Conservation (phyloP, 2,113 vertebrate genomes). For the Triplophysa rosa region DNA sequence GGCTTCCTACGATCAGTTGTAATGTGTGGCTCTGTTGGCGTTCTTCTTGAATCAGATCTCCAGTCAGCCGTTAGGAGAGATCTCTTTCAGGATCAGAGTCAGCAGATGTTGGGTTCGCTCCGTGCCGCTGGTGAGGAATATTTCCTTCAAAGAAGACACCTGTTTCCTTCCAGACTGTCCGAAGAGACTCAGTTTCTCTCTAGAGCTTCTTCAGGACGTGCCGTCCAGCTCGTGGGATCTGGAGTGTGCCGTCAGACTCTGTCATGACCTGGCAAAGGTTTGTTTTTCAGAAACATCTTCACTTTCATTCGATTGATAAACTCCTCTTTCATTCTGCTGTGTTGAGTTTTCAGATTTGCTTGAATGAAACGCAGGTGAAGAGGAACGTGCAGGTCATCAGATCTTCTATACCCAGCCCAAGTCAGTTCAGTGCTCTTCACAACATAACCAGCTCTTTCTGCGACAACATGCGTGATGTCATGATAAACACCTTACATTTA, state of each 20-base stretch:
- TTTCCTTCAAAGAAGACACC: slow-evolving; percentile 61
- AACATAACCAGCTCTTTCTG: no score
- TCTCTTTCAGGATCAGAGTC: slow-evolving; percentile 61
- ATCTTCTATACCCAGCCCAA: slow-evolving; percentile 51
- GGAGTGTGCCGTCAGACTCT: slow-evolving; percentile 65
- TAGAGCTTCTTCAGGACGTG: slow-evolving; percentile 65
- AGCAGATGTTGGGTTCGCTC: slow-evolving; percentile 59
- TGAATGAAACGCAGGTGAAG: slow-evolving; percentile 66
- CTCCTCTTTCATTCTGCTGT: not conserved
- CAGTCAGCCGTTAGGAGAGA: slow-evolving; percentile 23
- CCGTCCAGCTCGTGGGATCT: slow-evolving; percentile 69
- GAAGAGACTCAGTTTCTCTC: slow-evolving; percentile 71
- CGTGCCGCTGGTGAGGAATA: slow-evolving; percentile 42
- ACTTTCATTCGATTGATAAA: not conserved
- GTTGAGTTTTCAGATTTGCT: slow-evolving; percentile 8
- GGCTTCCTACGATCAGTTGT: no score
- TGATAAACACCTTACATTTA: no score
- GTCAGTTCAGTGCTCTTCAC: slow-evolving; percentile 64
- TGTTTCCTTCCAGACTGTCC: slow-evolving; percentile 59
- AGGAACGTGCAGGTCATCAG: slow-evolving; percentile 66
- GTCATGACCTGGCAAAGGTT: not conserved
- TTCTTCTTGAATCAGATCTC: slow-evolving; percentile 62
- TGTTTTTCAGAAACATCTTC: not conserved
- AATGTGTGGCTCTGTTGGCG: no score
- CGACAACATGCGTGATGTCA: no score